These are phyloP conservation scores for Zosterops borbonicus DNA, from an alignment of 2,113 vertebrate genomes.

Conservation along the genomic window DNA sequence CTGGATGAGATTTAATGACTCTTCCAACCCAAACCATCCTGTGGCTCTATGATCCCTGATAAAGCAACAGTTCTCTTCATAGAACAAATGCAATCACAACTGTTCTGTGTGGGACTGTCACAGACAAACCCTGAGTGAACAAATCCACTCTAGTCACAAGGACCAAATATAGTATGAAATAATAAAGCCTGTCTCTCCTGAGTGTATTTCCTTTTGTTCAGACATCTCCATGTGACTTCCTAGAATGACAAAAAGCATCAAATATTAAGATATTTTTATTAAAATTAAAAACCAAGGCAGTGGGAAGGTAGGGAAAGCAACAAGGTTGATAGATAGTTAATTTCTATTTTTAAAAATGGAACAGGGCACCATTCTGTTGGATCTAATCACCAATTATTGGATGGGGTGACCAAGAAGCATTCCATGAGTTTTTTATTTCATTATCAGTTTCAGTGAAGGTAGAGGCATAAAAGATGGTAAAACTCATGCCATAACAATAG, in stretches of 20 bases:
- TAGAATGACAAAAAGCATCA: background rate
- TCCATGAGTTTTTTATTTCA: background rate
- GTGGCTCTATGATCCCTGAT: background rate
- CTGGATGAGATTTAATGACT: background rate
- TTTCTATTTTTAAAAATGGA: background rate
- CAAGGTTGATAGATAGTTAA: background rate
- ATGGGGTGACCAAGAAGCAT: fast-evolving
- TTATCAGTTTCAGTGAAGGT: background rate
- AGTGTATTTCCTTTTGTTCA: background rate
- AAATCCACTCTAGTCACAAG: background rate
- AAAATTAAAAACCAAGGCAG: background rate
- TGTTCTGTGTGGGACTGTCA: background rate
- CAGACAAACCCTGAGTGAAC: background rate
- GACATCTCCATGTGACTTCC: background rate
- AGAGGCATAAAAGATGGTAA: background rate
- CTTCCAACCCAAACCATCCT: background rate
- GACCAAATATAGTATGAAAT: background rate
- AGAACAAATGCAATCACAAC: background rate
- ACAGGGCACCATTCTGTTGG: background rate
- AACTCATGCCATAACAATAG: background rate
- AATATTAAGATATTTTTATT: background rate
- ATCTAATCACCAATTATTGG: background rate
- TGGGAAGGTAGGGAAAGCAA: background rate
- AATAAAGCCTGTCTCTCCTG: background rate
- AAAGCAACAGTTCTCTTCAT: too few relatives aligned